Evolutionary conservation across 2,113 vertebrate genomes (phyloP), one percentile per base, ranked within the genome.

Genomic region (Columbina picui): DNA sequence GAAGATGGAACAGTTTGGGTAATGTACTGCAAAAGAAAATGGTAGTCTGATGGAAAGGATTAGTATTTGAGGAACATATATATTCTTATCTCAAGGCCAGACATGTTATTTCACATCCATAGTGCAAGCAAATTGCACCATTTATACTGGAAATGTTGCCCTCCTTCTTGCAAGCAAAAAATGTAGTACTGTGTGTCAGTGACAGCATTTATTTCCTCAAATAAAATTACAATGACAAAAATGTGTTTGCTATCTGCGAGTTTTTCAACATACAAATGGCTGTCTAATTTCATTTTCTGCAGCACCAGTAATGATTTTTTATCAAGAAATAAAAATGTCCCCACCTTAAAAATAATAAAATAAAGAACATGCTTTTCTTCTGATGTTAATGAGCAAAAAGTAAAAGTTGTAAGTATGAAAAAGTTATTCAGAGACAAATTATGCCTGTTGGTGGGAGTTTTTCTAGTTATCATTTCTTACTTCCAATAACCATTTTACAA

Each of bases 161-260:
- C 56, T 79, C 30, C 4, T 80, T 52, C 50, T 86, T 89, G 9
- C 17, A 70, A 82, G 27, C 50, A 34, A 36, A 68, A 68, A 78
- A 36, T n/a, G 11, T 29, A 23, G 6, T 49, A 16, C 12, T 36
- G 18, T 34, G 52, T 21, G 49, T 59, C 30, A 68, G 29, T 64
- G 29, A 29, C n/a, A 70, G 15, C 25, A 39, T 84, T 95, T 92
- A 82, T 36, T 84, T 38, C 8, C 7, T 39, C 23, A 47, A 91
- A 89, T 73, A 84, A 91, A 84, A 89, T 75, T 52, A 79, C 23
- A 88, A 55, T 53, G 38, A 29, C 25, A 84, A 78, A 91, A 69
- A 79, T 49, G 9, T 73, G 29, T 71, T 94, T 91, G 30, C 22
- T 85, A 16, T 65, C 61, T 73, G 26, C 15, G 13, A 79, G 12